Conservation (phyloP, 2,797 vertebrate genomes). For the Ataeniobius toweri region DNA sequence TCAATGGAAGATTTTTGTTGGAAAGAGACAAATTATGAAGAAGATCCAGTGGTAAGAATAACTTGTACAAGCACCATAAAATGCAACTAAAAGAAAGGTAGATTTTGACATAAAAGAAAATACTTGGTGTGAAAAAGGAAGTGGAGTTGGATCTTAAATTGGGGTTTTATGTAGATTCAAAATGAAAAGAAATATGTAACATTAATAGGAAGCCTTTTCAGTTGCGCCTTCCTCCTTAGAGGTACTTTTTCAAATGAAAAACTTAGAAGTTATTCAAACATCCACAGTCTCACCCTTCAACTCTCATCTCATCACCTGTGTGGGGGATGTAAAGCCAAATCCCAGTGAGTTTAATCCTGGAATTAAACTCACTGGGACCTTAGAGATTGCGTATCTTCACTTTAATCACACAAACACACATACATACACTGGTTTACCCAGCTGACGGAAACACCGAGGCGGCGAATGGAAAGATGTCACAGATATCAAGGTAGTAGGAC, state of each 20-base stretch:
- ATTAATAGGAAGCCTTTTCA: constrained; percentile 19
- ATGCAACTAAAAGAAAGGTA: neutral
- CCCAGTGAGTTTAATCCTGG: constrained; percentile 48
- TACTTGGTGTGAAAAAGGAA: too few relatives aligned
- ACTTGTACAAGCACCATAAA: neutral
- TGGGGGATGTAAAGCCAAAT: constrained; percentile 74
- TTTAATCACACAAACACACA: constrained; percentile 46
- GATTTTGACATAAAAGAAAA: too few relatives aligned
- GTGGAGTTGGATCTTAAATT: too few relatives aligned
- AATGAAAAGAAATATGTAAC: constrained; percentile 20
- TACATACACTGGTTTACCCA: constrained; percentile 37
- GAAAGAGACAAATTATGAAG: neutral
- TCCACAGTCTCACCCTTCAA: constrained; percentile 2
- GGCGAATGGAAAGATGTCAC: constrained; percentile 65
- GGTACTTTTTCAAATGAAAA: constrained; percentile 23
- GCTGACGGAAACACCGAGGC: constrained; percentile 58
- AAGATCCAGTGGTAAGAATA: neutral
- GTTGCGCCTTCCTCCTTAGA: constrained; percentile 9
- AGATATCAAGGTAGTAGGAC: constrained; percentile 47
- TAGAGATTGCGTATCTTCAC: constrained; percentile 56
- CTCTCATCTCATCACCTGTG: constrained; percentile 60
- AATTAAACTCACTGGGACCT: constrained; percentile 71
- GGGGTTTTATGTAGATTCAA: constrained; percentile 4
- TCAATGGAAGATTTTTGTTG: too few relatives aligned
- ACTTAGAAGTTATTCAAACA: constrained; percentile 27